Conservation (phyloP, 2,113 vertebrate genomes). For the Pristiophorus japonicus region DNA sequence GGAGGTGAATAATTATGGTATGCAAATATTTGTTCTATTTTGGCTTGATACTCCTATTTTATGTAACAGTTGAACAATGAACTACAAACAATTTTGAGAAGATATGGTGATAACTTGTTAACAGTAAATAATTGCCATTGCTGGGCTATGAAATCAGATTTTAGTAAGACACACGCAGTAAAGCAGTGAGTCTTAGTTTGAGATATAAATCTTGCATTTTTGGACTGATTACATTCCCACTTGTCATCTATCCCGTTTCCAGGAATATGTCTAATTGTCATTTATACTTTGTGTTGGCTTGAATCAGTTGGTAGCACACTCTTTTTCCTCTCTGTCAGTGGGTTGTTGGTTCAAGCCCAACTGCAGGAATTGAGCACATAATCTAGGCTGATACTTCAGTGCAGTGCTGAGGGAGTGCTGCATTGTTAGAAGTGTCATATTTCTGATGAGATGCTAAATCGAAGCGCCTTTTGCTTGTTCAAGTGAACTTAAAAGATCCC, state of each 20-base stretch:
- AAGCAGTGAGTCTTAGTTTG: background rate
- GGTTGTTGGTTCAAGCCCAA: background rate
- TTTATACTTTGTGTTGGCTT: background rate
- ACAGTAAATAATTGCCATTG: background rate
- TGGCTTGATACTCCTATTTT: background rate
- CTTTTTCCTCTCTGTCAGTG: background rate
- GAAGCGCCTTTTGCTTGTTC: background rate
- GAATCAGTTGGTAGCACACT: background rate
- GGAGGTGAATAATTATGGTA: background rate
- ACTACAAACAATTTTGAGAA: background rate
- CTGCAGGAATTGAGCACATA: background rate
- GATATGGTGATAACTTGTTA: background rate
- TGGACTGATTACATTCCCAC: background rate
- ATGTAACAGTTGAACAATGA: background rate
- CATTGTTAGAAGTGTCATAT: background rate
- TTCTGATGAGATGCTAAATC: background rate
- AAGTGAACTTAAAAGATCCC: background rate
- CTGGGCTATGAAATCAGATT: background rate
- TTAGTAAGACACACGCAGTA: no score
- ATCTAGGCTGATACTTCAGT: background rate
- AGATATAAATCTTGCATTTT: background rate
- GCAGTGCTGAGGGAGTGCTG: background rate
- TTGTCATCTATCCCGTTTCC: background rate
- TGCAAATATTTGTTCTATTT: background rate
- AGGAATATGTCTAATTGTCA: background rate